Percentiles rank a stretch among this genome's conserved stretches.
Evolutionary conservation across 1,140 invertebrate species (phyloP).

Genomic region (Drosophila kurseongensis): DNA sequence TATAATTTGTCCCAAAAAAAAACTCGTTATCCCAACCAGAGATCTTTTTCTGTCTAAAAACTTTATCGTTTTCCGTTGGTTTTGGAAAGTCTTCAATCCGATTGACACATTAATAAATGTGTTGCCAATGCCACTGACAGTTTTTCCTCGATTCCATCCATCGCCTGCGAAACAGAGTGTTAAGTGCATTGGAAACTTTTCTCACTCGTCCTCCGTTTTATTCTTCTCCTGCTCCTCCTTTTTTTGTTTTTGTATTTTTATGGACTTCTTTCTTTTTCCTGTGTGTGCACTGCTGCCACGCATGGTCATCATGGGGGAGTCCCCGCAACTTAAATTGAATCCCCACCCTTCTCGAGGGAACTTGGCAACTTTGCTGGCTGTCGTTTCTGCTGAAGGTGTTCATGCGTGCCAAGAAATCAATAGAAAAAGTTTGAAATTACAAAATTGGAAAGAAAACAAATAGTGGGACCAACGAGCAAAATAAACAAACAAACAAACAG

Average conservation of each 20-base stretch:
- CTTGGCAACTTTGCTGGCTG: slow-evolving; percentile 71
- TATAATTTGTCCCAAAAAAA: background rate
- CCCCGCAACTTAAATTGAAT: slow-evolving; percentile 78
- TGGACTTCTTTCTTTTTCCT: slow-evolving; percentile 42
- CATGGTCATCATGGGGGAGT: slow-evolving; percentile 65
- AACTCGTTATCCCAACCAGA: slow-evolving; percentile 2
- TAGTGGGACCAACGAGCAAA: slow-evolving; percentile 65
- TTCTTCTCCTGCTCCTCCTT: background rate
- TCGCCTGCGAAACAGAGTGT: slow-evolving; percentile 61
- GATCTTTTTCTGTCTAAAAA: slow-evolving; percentile 13
- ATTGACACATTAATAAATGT: slow-evolving; percentile 83
- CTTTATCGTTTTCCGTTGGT: slow-evolving; percentile 21
- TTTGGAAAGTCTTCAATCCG: slow-evolving; percentile 59
- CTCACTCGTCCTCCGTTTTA: slow-evolving; percentile 6
- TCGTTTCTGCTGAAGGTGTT: slow-evolving; percentile 78
- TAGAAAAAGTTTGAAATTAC: slow-evolving; percentile 82
- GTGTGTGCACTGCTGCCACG: slow-evolving; percentile 67
- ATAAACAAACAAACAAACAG: slow-evolving; percentile 67
- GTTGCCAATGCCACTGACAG: slow-evolving; percentile 71
- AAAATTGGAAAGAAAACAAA: slow-evolving; percentile 83
- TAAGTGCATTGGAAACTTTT: slow-evolving; percentile 80
- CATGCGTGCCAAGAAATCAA: slow-evolving; percentile 80
- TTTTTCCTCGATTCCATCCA: slow-evolving; percentile 42
- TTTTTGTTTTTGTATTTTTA: slow-evolving; percentile 31
- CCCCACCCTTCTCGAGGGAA: slow-evolving; percentile 22